Evolutionary conservation across 2,888 invertebrate species (phyloP).

Genomic region (Invenusta paracnida): DNA sequence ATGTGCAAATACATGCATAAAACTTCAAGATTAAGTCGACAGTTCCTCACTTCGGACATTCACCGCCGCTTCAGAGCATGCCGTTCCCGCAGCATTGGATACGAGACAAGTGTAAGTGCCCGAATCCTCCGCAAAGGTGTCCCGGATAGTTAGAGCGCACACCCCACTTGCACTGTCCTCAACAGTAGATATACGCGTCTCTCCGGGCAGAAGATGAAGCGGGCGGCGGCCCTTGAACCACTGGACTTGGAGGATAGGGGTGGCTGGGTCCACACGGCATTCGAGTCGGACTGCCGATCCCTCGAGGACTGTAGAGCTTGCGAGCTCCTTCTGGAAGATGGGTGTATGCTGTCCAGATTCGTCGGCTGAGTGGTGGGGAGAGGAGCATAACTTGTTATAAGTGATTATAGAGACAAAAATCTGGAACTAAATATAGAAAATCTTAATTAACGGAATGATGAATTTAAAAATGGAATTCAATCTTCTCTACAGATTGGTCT

Average conservation of each 20-base stretch:
- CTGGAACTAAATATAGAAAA: too few relatives aligned
- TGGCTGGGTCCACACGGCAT: neutral
- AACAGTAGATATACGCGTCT: neutral
- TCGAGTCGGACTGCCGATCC: neutral
- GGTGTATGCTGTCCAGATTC: neutral
- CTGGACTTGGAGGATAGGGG: neutral
- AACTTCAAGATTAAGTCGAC: too few relatives aligned
- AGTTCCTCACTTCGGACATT: neutral
- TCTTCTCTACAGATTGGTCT: too few relatives aligned
- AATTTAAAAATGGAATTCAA: too few relatives aligned
- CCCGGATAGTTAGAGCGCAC: neutral
- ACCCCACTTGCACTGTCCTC: neutral
- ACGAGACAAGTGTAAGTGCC: conserved; percentile 5
- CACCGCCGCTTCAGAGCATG: neutral
- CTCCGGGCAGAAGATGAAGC: neutral
- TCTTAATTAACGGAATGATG: too few relatives aligned
- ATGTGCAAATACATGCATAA: too few relatives aligned
- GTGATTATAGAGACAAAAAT: too few relatives aligned
- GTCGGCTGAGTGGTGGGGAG: neutral
- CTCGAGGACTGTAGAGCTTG: neutral
- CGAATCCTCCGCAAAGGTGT: neutral
- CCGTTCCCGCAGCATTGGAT: neutral
- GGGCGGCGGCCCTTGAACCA: neutral
- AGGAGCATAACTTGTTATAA: too few relatives aligned
- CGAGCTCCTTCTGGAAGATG: neutral